These are phyloP conservation scores for Trididemnum nubilum DNA, from an alignment of 23 tunicate genomes.

Conservation along the genomic window DNA sequence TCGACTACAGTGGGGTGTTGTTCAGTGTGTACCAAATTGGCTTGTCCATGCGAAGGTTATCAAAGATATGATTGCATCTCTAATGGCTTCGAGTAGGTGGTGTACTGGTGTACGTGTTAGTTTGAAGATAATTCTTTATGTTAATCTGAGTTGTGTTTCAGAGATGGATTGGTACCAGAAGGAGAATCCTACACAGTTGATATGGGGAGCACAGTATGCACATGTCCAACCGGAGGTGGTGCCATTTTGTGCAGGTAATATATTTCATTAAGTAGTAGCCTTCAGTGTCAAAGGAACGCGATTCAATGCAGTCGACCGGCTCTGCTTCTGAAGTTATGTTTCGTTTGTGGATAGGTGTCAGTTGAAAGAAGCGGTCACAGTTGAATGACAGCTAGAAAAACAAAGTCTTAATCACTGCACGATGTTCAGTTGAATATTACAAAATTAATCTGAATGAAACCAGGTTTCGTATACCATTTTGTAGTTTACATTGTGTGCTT, in stretches of 20 bases:
- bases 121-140: no score
- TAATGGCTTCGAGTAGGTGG: conserved; percentile 75
- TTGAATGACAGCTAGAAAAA: no score
- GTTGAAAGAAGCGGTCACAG: no score
- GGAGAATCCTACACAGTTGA: conserved; percentile 84
- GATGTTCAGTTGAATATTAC: no score
- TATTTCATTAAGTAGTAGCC: not conserved
- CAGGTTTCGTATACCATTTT: no score
- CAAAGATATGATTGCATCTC: conserved; percentile 71
- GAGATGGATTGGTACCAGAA: conserved; percentile 78
- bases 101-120: not conserved
- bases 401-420: not conserved
- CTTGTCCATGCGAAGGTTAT: conserved; percentile 82
- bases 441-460: no score
- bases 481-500: no score
- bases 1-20: conserved; percentile 57
- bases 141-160: no score
- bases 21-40: conserved; percentile 53
- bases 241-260: conserved; percentile 78
- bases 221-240: conserved; percentile 93
- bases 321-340: no score
- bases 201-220: conserved; percentile 76
- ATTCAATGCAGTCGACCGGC: no score
- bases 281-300: no score
- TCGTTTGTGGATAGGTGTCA: no score